phyloP scores from a whole-genome alignment of 2,113 vertebrate genomes.

The Brachypteracias leptosomus region DNA sequence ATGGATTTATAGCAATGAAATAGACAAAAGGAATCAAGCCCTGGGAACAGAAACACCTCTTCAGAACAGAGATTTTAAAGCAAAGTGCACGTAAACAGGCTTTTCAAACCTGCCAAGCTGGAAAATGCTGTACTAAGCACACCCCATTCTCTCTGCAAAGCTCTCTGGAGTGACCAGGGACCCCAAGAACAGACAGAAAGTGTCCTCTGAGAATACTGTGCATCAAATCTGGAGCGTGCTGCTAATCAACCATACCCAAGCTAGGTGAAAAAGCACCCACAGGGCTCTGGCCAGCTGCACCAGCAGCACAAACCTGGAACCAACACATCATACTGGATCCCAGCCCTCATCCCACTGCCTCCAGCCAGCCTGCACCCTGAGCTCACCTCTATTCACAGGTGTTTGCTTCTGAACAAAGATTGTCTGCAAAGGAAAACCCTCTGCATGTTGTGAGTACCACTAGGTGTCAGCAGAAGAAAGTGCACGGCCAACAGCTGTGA shows the following conservation, averaged over 20 bases:
- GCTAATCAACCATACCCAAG: neutral
- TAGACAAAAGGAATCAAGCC: neutral
- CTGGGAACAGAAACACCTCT: neutral
- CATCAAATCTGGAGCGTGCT: neutral
- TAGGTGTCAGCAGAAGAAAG: slow-evolving; percentile 79
- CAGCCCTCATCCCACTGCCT: neutral
- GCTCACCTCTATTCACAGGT: neutral
- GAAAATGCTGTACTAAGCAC: neutral
- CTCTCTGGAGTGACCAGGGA: neutral
- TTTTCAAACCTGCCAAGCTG: neutral
- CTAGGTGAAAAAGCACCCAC: neutral
- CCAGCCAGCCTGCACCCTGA: accelerated
- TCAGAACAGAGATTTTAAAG: slow-evolving; percentile 13
- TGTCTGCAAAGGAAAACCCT: neutral
- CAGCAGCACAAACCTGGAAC: accelerated
- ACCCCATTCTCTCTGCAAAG: neutral
- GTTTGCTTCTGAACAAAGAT: neutral
- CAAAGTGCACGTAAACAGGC: neutral
- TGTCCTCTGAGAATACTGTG: neutral
- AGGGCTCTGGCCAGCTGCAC: neutral
- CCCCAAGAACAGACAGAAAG: neutral
- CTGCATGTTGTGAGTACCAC: slow-evolving; percentile 38
- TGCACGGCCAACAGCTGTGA: neutral
- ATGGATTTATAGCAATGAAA: neutral
- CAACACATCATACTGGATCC: accelerated